Conservation (phyloP, 2,797 vertebrate genomes). For the Sebastolobus altivelis region DNA sequence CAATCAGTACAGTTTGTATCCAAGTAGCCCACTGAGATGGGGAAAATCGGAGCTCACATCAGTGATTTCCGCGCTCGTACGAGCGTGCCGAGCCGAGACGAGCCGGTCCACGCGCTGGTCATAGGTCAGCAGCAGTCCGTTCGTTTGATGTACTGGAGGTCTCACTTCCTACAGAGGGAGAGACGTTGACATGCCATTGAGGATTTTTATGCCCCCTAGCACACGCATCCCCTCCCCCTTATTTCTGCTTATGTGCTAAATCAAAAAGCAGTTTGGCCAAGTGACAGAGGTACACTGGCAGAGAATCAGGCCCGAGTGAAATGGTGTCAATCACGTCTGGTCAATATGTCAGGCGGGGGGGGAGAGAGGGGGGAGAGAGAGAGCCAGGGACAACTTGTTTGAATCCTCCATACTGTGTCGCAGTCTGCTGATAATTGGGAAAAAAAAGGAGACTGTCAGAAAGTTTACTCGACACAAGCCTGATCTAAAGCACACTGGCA, state of each 20-base stretch:
- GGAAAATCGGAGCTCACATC: slow-evolving; percentile 38
- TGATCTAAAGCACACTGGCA: slow-evolving; percentile 21
- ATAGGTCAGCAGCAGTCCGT: slow-evolving; percentile 75
- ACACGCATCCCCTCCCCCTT: not conserved
- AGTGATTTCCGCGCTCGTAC: slow-evolving; percentile 17
- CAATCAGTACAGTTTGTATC: slow-evolving; percentile 32
- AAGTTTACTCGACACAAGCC: slow-evolving; percentile 24
- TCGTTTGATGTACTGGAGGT: slow-evolving; percentile 65
- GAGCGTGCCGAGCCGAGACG: slow-evolving; percentile 33
- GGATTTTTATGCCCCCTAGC: slow-evolving; percentile 59
- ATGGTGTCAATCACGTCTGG: slow-evolving; percentile 58
- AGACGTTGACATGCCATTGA: slow-evolving; percentile 70
- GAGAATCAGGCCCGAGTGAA: slow-evolving; percentile 62
- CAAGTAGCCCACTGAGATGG: slow-evolving; percentile 36
- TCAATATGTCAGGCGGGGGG: slow-evolving; percentile 45
- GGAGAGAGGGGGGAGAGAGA: slow-evolving; percentile 5
- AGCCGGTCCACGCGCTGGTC: slow-evolving; percentile 43
- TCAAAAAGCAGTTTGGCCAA: slow-evolving; percentile 71
- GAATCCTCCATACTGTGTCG: slow-evolving; percentile 23
- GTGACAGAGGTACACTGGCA: slow-evolving; percentile 55
- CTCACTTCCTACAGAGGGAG: slow-evolving; percentile 42
- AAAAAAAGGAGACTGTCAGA: slow-evolving; percentile 15
- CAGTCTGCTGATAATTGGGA: slow-evolving; percentile 24
- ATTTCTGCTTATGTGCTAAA: slow-evolving; percentile 66
- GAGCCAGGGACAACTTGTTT: slow-evolving; percentile 37